A percentile compares a stretch with the other conserved stretches of the same genome.
Conservation (phyloP, 92 coral and sea anemone genomes). For the Palythoa heliodiscus region DNA sequence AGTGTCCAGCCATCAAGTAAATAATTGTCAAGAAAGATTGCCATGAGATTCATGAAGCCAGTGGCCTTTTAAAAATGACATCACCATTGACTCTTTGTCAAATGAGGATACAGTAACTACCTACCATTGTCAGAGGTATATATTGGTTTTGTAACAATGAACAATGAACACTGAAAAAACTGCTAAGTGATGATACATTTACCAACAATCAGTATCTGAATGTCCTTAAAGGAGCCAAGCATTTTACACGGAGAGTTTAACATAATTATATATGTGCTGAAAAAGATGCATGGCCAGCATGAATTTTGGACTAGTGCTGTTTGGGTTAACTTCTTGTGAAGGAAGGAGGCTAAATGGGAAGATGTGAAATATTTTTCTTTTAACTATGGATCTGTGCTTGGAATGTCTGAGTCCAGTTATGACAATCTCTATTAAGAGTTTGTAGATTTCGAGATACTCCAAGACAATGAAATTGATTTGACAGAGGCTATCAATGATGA, state of each 20-base stretch:
- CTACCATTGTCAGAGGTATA: slow-evolving; percentile 42
- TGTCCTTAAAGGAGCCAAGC: slow-evolving; percentile 25
- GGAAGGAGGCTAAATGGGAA: slow-evolving; percentile 43
- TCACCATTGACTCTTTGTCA: slow-evolving; percentile 20
- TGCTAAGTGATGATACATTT: slow-evolving; percentile 29
- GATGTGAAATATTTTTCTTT: slow-evolving; percentile 41
- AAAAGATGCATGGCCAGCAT: slow-evolving; percentile 47
- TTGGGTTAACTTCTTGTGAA: slow-evolving; percentile 45
- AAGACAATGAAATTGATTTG: slow-evolving; percentile 50
- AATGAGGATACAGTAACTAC: slow-evolving; percentile 25
- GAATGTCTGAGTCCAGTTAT: slow-evolving; percentile 36
- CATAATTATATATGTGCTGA: slow-evolving; percentile 49
- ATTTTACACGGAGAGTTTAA: slow-evolving; percentile 48
- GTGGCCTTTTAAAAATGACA: slow-evolving; percentile 11
- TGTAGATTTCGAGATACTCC: slow-evolving; percentile 52
- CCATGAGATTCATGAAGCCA: slow-evolving; percentile 35
- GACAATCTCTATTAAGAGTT: slow-evolving; percentile 45
- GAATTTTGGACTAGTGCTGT: slow-evolving; percentile 48
- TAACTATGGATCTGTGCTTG: slow-evolving; percentile 43
- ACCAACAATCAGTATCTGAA: slow-evolving; percentile 34
- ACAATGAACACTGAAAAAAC: slow-evolving; percentile 38
- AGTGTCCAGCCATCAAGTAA: slow-evolving; percentile 31
- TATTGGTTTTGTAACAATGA: slow-evolving; percentile 29
- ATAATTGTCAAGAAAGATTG: slow-evolving; percentile 28
- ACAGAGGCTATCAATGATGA: slow-evolving; percentile 49